These are phyloP conservation scores for Lordiphosa andalusiaca DNA, from an alignment of 2,888 invertebrate species.

Conservation along the genomic window DNA sequence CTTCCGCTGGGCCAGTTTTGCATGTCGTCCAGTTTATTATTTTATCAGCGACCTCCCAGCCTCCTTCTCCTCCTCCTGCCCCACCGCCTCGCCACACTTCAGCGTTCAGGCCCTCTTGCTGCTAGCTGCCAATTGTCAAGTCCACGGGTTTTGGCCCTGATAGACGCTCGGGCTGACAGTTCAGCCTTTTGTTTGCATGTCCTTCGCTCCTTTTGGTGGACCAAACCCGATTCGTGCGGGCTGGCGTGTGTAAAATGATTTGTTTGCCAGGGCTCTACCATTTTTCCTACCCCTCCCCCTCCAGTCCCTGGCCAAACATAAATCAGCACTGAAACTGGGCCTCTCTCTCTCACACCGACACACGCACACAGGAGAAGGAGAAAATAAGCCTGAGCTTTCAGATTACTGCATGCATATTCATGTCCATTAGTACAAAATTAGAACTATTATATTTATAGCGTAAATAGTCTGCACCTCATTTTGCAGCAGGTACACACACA, in stretches of 20 bases:
- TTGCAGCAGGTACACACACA: slow-evolving; percentile 22
- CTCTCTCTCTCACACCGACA: slow-evolving; percentile 21
- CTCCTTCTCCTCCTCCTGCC: background rate
- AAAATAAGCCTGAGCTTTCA: slow-evolving; percentile 17
- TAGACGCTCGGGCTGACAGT: slow-evolving; percentile 10
- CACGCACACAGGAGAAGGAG: slow-evolving; percentile 10
- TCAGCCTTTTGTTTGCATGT: slow-evolving; percentile 12
- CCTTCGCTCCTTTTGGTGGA: background rate
- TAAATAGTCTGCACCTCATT: slow-evolving; percentile 42
- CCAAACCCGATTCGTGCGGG: slow-evolving; percentile 7
- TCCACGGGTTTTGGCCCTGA: slow-evolving; percentile 21
- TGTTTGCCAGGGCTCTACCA: slow-evolving; percentile 45
- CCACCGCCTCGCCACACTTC: background rate
- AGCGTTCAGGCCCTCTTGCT: background rate
- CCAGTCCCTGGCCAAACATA: slow-evolving; percentile 32
- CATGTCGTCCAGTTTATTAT: slow-evolving; percentile 48
- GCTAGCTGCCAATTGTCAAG: slow-evolving; percentile 36
- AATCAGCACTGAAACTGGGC: slow-evolving; percentile 48
- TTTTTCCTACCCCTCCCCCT: slow-evolving; percentile 4
- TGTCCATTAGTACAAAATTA: slow-evolving; percentile 42
- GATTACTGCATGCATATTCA: slow-evolving; percentile 21
- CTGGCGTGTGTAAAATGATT: slow-evolving; percentile 48
- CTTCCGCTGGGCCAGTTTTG: slow-evolving; percentile 41
- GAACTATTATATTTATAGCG: slow-evolving; percentile 42
- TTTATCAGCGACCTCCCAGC: slow-evolving; percentile 34